These are phyloP conservation scores for Helicolenus hilgendorfi DNA, from an alignment of 2,797 vertebrate genomes.

Conservation along the genomic window DNA sequence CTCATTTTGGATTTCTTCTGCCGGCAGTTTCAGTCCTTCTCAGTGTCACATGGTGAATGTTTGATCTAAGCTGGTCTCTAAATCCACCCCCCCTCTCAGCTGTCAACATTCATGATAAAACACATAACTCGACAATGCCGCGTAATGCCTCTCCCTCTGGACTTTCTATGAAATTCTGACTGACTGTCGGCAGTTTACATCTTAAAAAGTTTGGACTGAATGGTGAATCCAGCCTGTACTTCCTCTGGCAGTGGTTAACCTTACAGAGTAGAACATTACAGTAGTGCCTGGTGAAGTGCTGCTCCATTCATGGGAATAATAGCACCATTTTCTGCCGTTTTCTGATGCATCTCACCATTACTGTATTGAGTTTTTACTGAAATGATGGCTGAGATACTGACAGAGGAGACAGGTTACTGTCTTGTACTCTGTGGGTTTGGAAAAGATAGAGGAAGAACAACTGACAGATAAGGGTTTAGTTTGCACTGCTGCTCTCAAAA, in stretches of 20 bases:
- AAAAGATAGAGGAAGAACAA: constrained; percentile 7
- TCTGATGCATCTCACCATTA: constrained; percentile 4
- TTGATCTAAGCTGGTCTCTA: background rate
- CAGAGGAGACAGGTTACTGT: constrained; percentile 22
- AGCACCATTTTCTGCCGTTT: background rate
- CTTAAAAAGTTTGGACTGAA: background rate
- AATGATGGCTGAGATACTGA: constrained; percentile 11
- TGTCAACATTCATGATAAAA: constrained; percentile 5
- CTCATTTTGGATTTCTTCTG: background rate
- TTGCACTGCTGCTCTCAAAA: constrained; percentile 9
- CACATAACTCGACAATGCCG: background rate
- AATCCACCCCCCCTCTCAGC: background rate
- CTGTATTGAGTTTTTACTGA: constrained; percentile 16
- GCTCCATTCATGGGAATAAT: background rate
- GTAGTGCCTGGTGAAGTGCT: background rate
- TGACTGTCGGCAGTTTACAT: background rate
- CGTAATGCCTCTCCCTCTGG: background rate
- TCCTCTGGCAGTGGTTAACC: background rate
- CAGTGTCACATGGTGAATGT: background rate
- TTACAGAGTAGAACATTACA: background rate
- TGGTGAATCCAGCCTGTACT: background rate
- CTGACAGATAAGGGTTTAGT: constrained; percentile 25
- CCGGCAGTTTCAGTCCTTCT: background rate
- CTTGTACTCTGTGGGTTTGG: background rate
- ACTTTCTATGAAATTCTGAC: background rate